phyloP scores from a whole-genome alignment of 2,797 vertebrate genomes.

The Pelobates cultripes region DNA sequence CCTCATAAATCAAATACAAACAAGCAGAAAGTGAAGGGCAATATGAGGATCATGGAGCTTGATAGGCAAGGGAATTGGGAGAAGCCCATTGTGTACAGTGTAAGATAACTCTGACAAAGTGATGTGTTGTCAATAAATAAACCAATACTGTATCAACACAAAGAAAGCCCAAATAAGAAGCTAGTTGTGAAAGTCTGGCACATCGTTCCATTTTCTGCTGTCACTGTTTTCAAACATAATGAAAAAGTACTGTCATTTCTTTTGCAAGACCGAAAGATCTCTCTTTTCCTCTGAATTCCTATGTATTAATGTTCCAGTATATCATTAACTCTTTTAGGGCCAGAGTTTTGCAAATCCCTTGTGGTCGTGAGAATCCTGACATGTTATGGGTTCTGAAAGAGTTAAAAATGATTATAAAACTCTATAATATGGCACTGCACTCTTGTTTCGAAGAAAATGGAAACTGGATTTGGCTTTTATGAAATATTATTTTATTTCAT shows the following conservation, averaged over 20 bases:
- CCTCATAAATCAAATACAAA: constrained; percentile 38
- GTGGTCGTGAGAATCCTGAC: no score
- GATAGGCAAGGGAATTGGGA: background rate
- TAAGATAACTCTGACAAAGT: background rate
- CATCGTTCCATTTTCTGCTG: background rate
- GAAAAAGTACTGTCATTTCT: background rate
- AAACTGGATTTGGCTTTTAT: no score
- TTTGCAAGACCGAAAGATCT: no score
- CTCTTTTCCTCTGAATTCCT: no score
- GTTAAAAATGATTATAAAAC: no score
- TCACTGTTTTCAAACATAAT: background rate
- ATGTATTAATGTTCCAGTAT: no score
- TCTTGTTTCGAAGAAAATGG: no score
- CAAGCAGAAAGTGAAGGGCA: constrained; percentile 34
- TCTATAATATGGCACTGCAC: no score
- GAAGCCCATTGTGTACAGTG: background rate
- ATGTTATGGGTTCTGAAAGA: no score
- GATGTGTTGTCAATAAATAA: constrained; percentile 22
- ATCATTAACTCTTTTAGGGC: no score
- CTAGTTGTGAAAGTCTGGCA: background rate
- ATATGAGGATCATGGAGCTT: constrained; percentile 17
- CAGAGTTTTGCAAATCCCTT: no score
- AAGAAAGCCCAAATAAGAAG: constrained; percentile 4
- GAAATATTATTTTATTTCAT: no score
- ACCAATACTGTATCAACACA: constrained; percentile 2